Evolutionary conservation across 2,113 vertebrate species (phyloP), one percentile per base, ranked within the genome.

Genomic region (Tenebrosternarchus preto): DNA sequence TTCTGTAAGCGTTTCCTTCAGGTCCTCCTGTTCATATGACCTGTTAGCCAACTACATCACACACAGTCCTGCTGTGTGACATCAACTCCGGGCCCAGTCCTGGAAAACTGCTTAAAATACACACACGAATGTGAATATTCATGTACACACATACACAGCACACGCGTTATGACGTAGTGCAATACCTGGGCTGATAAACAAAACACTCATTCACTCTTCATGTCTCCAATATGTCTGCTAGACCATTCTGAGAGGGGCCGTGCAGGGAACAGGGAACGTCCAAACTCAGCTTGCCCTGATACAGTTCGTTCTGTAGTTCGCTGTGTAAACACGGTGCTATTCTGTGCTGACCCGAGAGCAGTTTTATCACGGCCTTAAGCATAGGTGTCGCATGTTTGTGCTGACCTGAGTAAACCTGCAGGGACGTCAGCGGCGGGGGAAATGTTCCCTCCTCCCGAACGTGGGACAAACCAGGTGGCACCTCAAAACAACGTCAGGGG

Each of bases 1-100:
- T 77, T 83, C 80, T 87, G 86, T 92, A 90, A 91, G 83, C 82
- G 66, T 92, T 90, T 91, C 89, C 88, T 84, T 86, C 85, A 81
- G 66, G 72, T 82, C 73, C 82, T 80, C 72, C 79, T 79, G 70
- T 69, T 57, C 22, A 7, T 29, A 33, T 33, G 20, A 36, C 27
- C 63, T 71, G 25, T 22, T 33, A 55, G 43, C 55, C 55, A 70
- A 27, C 11, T 29, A 43, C 79, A 70, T 59, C 73, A 61, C n/a
- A n/a, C 43, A 55, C 31, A 36, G 43, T 50, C 43, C 43, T 50
- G 43, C 43, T 12, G 43, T 50, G 33, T 36, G 33, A 36, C 46
- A 73, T 16, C 82, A 69, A 83, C 63, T 50, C 43, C 73, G 86
- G 84, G 43, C 68, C 27, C 59, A 15, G 39, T 63, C 25, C 60